Evolutionary conservation across 1,140 invertebrate genomes (phyloP).

Genomic region (Akabosia matsudoensis): DNA sequence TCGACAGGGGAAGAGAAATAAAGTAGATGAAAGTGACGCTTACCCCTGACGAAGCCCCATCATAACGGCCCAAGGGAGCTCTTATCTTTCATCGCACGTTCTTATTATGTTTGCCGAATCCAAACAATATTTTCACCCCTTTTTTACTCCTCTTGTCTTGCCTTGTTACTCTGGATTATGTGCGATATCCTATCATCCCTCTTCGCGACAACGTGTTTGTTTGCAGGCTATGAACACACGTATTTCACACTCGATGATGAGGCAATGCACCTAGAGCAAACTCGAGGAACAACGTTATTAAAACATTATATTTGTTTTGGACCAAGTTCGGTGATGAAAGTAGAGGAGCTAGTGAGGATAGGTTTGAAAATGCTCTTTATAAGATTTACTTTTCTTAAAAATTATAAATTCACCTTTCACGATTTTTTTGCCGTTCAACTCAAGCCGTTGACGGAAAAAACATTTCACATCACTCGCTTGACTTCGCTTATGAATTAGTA

Average conservation of each 20-base stretch:
- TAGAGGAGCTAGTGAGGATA: too few relatives aligned
- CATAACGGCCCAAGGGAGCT: background rate
- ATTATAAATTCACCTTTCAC: too few relatives aligned
- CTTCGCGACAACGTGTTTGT: background rate
- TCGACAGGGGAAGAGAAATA: background rate
- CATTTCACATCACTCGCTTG: background rate
- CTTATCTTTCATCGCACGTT: slow-evolving; percentile 18
- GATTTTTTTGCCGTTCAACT: too few relatives aligned
- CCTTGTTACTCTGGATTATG: too few relatives aligned
- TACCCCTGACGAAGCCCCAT: background rate
- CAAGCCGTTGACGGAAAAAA: too few relatives aligned
- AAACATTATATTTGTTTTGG: too few relatives aligned
- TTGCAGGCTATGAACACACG: background rate
- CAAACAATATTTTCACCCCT: background rate
- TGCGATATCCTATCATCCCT: too few relatives aligned
- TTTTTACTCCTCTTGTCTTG: background rate
- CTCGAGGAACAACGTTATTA: background rate
- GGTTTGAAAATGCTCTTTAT: too few relatives aligned
- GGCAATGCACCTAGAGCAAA: background rate
- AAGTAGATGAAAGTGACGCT: background rate
- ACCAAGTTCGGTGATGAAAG: too few relatives aligned
- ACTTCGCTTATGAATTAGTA: background rate
- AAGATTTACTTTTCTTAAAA: too few relatives aligned
- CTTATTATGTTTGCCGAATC: background rate
- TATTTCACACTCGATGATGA: background rate